Percentiles rank a stretch among this genome's conserved stretches.
phyloP scores from a whole-genome alignment of 2,797 vertebrate species.

The Heterohyrax brucei region DNA sequence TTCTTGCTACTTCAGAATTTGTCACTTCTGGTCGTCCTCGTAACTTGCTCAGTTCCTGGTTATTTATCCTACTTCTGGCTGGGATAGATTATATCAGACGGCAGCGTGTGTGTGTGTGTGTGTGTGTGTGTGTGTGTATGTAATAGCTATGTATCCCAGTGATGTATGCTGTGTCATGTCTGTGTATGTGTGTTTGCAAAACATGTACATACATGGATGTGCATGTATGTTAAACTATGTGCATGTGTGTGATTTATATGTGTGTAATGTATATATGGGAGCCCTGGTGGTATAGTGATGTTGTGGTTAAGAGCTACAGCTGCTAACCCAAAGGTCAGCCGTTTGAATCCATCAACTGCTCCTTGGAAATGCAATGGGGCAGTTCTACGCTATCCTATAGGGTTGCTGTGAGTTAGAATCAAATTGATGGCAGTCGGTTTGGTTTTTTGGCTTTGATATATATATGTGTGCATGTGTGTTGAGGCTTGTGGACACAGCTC shows the following conservation, averaged over 20 bases:
- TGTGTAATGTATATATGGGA: too few relatives aligned
- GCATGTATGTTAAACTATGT: background rate
- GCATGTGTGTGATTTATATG: background rate
- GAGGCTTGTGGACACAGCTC: background rate
- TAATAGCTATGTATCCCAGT: background rate
- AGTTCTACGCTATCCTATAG: too few relatives aligned
- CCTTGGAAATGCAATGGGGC: too few relatives aligned
- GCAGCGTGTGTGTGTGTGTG: background rate
- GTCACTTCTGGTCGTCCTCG: background rate
- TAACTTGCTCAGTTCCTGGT: background rate
- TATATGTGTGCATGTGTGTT: too few relatives aligned
- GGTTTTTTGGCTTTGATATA: background rate
- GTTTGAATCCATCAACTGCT: too few relatives aligned
- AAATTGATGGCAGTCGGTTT: background rate
- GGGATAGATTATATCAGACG: background rate
- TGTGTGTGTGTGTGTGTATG: background rate
- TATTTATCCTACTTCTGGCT: background rate
- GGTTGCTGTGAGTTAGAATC: background rate
- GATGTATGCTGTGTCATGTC: background rate
- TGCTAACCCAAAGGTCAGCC: too few relatives aligned
- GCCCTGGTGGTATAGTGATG: too few relatives aligned
- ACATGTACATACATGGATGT: background rate
- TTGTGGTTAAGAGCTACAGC: too few relatives aligned
- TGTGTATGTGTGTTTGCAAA: background rate
- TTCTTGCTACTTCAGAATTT: rapidly evolving